Base-by-base conservation (phyloP, 1,140 invertebrate species). In the Oryzaephilus surinamensis region DNA sequence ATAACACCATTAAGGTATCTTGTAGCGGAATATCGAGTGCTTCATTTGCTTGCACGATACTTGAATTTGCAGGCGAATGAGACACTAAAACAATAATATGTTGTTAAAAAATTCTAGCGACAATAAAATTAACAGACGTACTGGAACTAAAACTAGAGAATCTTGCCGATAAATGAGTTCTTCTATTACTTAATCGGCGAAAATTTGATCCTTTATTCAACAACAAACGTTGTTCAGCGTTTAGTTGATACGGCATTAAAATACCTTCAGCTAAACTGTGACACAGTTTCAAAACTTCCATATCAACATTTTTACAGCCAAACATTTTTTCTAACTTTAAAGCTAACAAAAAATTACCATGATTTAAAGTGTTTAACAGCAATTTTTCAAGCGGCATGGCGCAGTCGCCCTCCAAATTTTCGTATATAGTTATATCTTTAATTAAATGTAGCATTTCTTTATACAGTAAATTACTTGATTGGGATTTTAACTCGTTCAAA, bases 321-420 rank as follows among this genome's bases (percentile, higher is more conserved):
- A 71, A 72, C 16, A 71, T 60, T 32, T 58, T 63, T 35, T 67
- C 61, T 18, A 71, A 32, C 18, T 63, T 61, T 21, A 70, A 43
- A 2, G 66, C 67, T 38, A 66, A 31, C 46, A 46, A 54, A 34
- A 55, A 49, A 28, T 50, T 38, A 18, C 38, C 32, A 14, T 28
- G 34, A 33, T 51, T 41, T 11, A 55, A 29, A 6, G 41, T 41
- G 7, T 35, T 14, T 4, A n/a, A n/a, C n/a, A n/a, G n/a, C n/a
- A n/a, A n/a, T n/a, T n/a, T n/a, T n/a, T n/a, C n/a, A n/a, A n/a
- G n/a, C n/a, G n/a, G n/a, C 53, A 2, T 41, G 26, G 6, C 23
- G 23, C 4, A 48, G 6, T 12, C 14, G 14, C 8, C 16, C 14
- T 30, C 39, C 20, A 20, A 24, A 32, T 6, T n/a, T 7, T 11